These are phyloP conservation scores for Acrobasis suavella DNA, from an alignment of 2,888 invertebrate species.

Conservation along the genomic window DNA sequence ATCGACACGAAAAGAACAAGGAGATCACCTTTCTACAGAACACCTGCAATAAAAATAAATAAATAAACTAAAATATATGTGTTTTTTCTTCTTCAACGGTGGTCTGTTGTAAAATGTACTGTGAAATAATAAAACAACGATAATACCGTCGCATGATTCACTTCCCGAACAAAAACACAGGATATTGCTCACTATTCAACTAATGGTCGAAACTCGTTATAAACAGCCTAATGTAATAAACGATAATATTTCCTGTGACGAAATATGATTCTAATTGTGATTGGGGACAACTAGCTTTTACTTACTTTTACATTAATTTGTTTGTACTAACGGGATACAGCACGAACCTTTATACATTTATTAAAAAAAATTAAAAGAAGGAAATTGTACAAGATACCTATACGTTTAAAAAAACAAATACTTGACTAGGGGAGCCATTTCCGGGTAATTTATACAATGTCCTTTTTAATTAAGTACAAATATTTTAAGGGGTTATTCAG, in stretches of 20 bases:
- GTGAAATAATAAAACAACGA: neutral
- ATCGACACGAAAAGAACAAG: no score
- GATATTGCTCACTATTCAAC: slow-evolving; percentile 31
- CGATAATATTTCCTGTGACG: slow-evolving; percentile 19
- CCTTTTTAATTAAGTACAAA: no score
- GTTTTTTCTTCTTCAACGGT: no score
- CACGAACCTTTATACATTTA: neutral
- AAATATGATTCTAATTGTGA: slow-evolving; percentile 3
- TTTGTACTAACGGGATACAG: neutral
- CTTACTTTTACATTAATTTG: neutral
- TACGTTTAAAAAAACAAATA: no score
- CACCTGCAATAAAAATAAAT: no score
- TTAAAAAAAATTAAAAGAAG: no score
- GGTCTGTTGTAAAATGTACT: neutral
- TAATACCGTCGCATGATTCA: slow-evolving; percentile 27
- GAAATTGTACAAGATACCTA: no score
- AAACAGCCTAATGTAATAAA: slow-evolving; percentile 20
- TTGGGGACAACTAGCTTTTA: neutral
- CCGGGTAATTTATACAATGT: no score
- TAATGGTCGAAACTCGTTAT: slow-evolving; percentile 28
- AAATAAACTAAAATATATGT: no score
- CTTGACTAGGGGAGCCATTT: no score
- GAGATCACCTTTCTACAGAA: no score
- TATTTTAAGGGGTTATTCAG: no score
- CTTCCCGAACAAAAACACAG: slow-evolving; percentile 27